Evolutionary conservation across 2,113 vertebrate species (phyloP), one percentile per base, ranked within the genome.

Genomic region (Butastur rufipennis): DNA sequence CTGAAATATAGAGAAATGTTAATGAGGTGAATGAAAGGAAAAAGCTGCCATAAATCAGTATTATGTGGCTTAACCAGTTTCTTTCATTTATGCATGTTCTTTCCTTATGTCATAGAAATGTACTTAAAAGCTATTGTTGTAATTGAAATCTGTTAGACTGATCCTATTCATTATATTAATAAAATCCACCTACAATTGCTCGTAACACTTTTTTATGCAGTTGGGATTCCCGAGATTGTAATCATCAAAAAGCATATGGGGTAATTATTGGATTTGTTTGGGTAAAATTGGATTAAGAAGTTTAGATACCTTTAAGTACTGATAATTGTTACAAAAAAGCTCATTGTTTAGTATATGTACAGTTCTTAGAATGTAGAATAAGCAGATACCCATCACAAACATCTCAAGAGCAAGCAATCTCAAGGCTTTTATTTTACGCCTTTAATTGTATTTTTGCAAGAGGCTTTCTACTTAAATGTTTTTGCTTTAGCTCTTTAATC

Each of bases 231-330:
- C 70, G 42, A 96, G 95, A 97, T 97, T 96, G 88, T 94, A 96
- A 97, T 97, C 81, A 96, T 97, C 96, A 96, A 95, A 97, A 97
- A 95, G 90, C 94, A 96, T 96, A 96, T 70, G 93, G 94, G 94
- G 96, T 96, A 97, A 96, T 97, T 98, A 97, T 96, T 98, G 96
- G 97, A 97, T 98, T 97, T 97, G 97, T 97, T 97, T 97, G 91
- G 91, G 92, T 94, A 59, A 96, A 97, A 97, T 97, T 96, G 96
- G 95, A 97, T 97, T 97, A 97, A 93, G 92, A 97, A 97, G 95
- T 97, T 97, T 97, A 95, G 95, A 97, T 96, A 95, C 94, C 86
- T 95, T 96, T 98, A 95, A 97, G 85, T 95, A 91, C 88, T 84
- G 94, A 95, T 97, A 96, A 97, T 97, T 97, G 95, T 96, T 97